Percentiles rank a stretch among this genome's conserved stretches.
Conservation (phyloP, 2,113 vertebrate species). For the Ahaetulla prasina region DNA sequence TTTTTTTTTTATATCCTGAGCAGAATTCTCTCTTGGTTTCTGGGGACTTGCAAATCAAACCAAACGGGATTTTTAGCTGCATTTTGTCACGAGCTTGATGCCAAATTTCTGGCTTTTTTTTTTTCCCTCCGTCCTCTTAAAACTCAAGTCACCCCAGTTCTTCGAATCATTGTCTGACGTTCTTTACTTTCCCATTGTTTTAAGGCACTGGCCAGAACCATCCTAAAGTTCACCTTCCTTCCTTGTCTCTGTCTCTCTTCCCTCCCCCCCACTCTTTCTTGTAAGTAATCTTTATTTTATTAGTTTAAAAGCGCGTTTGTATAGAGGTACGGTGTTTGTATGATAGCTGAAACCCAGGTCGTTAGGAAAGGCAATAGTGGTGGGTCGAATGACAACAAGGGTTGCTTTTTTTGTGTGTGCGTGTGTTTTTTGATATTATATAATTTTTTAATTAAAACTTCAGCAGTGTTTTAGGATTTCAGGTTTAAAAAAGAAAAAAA, state of each 20-base stretch:
- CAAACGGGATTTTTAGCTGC: background rate
- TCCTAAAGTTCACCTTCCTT: background rate
- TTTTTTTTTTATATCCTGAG: background rate
- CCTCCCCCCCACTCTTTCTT: background rate
- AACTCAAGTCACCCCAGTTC: background rate
- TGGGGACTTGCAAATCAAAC: background rate
- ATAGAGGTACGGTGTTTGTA: slow-evolving; percentile 37
- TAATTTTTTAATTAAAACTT: slow-evolving; percentile 20
- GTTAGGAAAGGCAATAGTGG: slow-evolving; percentile 6
- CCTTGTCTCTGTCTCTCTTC: background rate
- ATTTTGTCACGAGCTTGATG: background rate
- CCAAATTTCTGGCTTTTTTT: background rate
- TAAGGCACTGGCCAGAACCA: background rate
- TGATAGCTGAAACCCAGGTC: slow-evolving; percentile 12
- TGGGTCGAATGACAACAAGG: slow-evolving; percentile 14
- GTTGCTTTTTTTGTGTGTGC: slow-evolving; percentile 1
- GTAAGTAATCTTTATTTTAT: slow-evolving; percentile 29
- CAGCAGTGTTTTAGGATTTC: slow-evolving; percentile 23
- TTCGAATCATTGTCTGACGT: background rate
- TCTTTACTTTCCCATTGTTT: background rate
- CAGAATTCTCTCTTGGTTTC: background rate
- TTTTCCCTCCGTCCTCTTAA: background rate
- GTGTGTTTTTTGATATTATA: slow-evolving; percentile 18
- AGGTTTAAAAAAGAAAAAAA: background rate
- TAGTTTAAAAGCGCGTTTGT: slow-evolving; percentile 22